phyloP scores from a whole-genome alignment of 2,797 vertebrate genomes.

The Caiman crocodilus region DNA sequence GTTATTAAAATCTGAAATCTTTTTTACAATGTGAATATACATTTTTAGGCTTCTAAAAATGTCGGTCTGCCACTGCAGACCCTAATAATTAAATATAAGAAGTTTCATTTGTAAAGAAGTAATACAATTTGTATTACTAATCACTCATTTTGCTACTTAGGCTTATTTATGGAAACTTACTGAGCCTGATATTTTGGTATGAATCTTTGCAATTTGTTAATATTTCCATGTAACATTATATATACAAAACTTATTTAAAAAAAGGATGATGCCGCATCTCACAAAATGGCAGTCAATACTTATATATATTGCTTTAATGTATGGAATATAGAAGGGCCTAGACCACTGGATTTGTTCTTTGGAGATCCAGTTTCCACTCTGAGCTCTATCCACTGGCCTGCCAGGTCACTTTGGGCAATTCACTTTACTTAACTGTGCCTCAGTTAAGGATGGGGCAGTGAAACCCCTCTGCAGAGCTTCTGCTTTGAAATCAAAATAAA shows the following conservation, averaged over 20 bases:
- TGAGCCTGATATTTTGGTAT: not conserved
- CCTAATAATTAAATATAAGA: not conserved
- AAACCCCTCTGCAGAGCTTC: not conserved
- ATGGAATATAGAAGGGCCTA: not conserved
- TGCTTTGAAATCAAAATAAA: not conserved
- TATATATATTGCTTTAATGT: not conserved
- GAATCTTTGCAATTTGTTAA: not conserved
- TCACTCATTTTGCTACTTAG: rapidly evolving
- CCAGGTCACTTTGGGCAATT: not conserved
- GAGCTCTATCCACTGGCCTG: not conserved
- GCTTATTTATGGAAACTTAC: not conserved
- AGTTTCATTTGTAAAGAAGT: not conserved
- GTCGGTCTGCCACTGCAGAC: not conserved
- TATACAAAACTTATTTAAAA: not conserved
- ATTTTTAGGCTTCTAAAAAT: not conserved
- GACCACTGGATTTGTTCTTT: not conserved
- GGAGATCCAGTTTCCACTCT: not conserved
- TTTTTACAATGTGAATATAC: not conserved
- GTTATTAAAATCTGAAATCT: not conserved
- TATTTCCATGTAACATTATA: not conserved
- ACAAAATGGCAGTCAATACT: not conserved
- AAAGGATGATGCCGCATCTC: not conserved
- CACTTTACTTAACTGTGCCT: not conserved
- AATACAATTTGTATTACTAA: not conserved
- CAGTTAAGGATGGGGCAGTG: not conserved